Evolutionary conservation across 2,888 invertebrate species (phyloP).

Genomic region (Thymelicus lineola): DNA sequence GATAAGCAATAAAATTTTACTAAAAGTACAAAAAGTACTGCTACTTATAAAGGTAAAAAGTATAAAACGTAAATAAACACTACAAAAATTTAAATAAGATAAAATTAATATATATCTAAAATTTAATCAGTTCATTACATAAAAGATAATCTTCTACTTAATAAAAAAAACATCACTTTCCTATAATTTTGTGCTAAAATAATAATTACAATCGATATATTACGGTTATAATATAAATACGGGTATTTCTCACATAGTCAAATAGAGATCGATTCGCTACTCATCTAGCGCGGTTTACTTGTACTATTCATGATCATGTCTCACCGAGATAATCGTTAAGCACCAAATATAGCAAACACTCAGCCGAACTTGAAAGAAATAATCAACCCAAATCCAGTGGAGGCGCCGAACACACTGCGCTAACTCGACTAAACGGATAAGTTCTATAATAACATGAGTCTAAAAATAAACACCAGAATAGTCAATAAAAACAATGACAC

Average conservation of each 20-base stretch:
- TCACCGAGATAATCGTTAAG: constrained; percentile 9
- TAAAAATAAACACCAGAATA: background rate
- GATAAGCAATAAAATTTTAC: background rate
- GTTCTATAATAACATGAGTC: background rate
- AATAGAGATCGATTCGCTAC: constrained; percentile 11
- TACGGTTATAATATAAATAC: background rate
- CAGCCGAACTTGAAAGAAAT: background rate
- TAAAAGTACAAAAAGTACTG: background rate
- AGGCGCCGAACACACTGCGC: constrained; percentile 7
- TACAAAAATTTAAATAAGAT: constrained; percentile 2
- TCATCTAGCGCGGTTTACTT: background rate
- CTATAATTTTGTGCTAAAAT: constrained; percentile 20
- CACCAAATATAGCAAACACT: constrained; percentile 21
- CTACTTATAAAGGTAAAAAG: background rate
- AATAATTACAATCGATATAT: constrained; percentile 3
- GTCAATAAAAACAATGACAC: background rate
- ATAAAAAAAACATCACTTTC: background rate
- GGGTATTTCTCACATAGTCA: constrained; percentile 2
- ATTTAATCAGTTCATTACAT: constrained; percentile 12
- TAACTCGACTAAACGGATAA: background rate
- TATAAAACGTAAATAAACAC: constrained; percentile 8
- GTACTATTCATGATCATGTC: background rate
- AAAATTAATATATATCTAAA: constrained; percentile 12
- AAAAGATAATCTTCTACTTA: background rate
- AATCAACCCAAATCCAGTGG: background rate